A percentile compares a stretch with the other conserved stretches of the same genome.
phyloP scores from a whole-genome alignment of 2,797 vertebrate species.

The Petrocephalus schoutedeni region DNA sequence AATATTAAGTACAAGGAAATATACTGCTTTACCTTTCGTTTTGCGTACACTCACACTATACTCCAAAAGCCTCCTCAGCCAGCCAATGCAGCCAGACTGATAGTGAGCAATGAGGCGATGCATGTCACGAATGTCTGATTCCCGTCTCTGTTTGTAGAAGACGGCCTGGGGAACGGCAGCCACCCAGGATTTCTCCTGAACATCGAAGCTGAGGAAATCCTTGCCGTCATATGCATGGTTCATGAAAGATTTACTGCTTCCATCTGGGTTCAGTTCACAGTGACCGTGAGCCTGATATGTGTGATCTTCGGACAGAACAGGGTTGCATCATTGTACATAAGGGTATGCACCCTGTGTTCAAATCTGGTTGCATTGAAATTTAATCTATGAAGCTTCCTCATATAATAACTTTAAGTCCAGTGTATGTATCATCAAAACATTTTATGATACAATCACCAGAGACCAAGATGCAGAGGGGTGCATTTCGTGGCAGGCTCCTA shows the following conservation, averaged over 20 bases:
- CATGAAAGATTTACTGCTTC: constrained; percentile 12
- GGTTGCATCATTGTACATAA: too few species aligned
- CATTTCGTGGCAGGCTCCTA: too few species aligned
- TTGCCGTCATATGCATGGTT: constrained; percentile 28
- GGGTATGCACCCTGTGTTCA: too few species aligned
- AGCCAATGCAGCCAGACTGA: constrained; percentile 8
- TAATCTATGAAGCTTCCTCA: too few species aligned
- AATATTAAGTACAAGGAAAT: not conserved
- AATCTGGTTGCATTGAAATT: too few species aligned
- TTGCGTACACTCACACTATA: not conserved
- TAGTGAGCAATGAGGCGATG: constrained; percentile 10
- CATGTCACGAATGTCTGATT: constrained; percentile 11
- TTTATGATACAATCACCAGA: too few species aligned
- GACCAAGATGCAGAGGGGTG: too few species aligned
- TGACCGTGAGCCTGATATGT: constrained; percentile 24
- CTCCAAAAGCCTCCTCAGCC: constrained; percentile 20
- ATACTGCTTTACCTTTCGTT: constrained; percentile 16
- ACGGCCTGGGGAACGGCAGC: constrained; percentile 23
- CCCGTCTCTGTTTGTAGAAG: constrained; percentile 25
- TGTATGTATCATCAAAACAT: too few species aligned
- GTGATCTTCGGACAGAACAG: constrained; percentile 15
- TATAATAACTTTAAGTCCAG: too few species aligned
- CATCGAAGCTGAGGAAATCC: constrained; percentile 29
- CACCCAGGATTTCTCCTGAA: constrained; percentile 19
- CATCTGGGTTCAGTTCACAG: constrained; percentile 26